A percentile compares a stretch with the other conserved stretches of the same genome.
Conservation (phyloP, 1,140 invertebrate genomes). For the Brachionus asplanchnoidis region DNA sequence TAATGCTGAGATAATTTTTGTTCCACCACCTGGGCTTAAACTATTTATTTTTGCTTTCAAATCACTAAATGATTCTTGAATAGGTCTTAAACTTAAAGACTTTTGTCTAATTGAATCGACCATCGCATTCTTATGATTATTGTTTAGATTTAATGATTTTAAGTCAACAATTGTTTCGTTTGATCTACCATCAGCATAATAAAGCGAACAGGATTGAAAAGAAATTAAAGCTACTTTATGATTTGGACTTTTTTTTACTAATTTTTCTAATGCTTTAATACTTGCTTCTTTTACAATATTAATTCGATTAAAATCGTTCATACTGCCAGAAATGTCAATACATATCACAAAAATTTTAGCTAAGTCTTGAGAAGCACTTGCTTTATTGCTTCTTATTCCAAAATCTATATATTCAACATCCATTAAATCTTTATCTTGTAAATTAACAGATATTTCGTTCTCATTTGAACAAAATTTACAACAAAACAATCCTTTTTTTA, state of each 20-base stretch:
- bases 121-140: background rate
- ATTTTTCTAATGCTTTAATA: background rate
- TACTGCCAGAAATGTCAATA: background rate
- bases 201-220: background rate
- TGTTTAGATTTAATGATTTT: background rate
- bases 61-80: background rate
- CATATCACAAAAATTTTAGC: background rate
- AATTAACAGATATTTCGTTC: no score
- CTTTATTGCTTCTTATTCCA: no score
- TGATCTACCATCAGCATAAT: background rate
- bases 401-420: no score
- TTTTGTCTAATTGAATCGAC: background rate
- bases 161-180: background rate
- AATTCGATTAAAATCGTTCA: no score
- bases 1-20: background rate
- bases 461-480: no score
- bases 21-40: background rate
- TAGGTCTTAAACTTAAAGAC: background rate
- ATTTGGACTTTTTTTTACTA: background rate
- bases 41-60: background rate
- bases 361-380: no score
- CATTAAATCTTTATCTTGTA: no score
- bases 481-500: no score
- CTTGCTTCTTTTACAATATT: background rate
- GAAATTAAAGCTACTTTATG: background rate